Evolutionary conservation across 2,113 vertebrate genomes (phyloP).

Genomic region (Diadophis punctatus): DNA sequence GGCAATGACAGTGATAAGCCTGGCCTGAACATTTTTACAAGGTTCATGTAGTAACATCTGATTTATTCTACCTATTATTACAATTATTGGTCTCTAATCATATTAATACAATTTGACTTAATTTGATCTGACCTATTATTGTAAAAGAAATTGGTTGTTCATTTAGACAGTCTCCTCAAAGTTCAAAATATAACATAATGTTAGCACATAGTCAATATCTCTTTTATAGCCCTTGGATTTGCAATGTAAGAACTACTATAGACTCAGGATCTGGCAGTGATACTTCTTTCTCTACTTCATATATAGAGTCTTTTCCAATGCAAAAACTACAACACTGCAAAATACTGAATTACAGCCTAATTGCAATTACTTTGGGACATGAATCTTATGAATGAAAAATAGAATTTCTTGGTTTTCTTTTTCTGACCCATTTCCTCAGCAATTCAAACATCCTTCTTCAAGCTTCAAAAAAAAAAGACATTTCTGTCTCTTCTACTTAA

Average conservation of each 20-base stretch:
- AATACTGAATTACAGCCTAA: conserved; percentile 29
- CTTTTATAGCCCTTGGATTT: background rate
- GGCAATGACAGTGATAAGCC: background rate
- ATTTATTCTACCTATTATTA: background rate
- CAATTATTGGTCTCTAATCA: background rate
- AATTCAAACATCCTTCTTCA: conserved; percentile 38
- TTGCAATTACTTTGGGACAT: conserved; percentile 45
- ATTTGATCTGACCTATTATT: background rate
- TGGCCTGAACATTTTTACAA: background rate
- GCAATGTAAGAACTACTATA: background rate
- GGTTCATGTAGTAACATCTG: background rate
- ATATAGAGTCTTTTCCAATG: background rate
- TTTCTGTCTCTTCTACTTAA: conserved; percentile 17
- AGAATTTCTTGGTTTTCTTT: conserved; percentile 34
- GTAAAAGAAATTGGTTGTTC: background rate
- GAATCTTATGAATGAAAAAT: conserved; percentile 38
- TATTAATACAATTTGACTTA: background rate
- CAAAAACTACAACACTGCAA: background rate
- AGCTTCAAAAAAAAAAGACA: conserved; percentile 27
- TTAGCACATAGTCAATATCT: background rate
- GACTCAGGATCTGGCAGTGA: background rate
- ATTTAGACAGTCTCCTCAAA: background rate
- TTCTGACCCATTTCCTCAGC: conserved; percentile 39
- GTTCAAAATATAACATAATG: background rate
- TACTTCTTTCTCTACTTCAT: background rate